phyloP scores from a whole-genome alignment of 2,888 invertebrate genomes.

The Melitaea athalia region DNA sequence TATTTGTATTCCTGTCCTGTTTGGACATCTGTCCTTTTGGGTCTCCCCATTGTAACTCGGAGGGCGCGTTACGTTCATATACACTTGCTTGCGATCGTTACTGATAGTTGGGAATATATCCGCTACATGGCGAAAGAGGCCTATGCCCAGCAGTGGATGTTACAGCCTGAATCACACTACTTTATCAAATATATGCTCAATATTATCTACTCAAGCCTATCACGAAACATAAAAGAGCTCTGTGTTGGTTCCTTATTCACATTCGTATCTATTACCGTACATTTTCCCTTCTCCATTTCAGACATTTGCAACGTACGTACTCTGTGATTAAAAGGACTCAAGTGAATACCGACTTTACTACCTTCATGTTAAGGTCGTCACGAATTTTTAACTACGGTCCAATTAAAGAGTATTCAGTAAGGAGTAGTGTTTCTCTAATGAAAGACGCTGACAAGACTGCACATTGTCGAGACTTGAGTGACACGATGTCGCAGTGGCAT shows the following conservation, averaged over 20 bases:
- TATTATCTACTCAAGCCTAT: slow-evolving; percentile 4
- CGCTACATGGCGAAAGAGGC: too few relatives aligned
- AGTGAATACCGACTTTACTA: slow-evolving; percentile 43
- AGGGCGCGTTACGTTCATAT: too few relatives aligned
- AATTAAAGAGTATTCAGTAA: slow-evolving; percentile 49
- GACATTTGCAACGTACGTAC: slow-evolving; percentile 62
- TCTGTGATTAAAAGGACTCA: slow-evolving; percentile 26
- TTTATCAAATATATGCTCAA: background rate
- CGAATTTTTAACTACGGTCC: slow-evolving; percentile 38
- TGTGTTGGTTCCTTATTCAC: slow-evolving; percentile 50
- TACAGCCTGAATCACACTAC: too few relatives aligned
- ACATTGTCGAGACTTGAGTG: slow-evolving; percentile 49
- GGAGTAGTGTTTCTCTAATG: slow-evolving; percentile 56
- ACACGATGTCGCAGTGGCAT: slow-evolving; percentile 41
- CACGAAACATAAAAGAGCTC: slow-evolving; percentile 14
- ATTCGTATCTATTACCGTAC: slow-evolving; percentile 60
- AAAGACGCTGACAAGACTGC: slow-evolving; percentile 44
- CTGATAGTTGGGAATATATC: too few relatives aligned
- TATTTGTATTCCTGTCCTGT: too few relatives aligned
- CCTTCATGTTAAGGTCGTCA: slow-evolving; percentile 41
- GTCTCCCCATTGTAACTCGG: too few relatives aligned
- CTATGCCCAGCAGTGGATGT: too few relatives aligned
- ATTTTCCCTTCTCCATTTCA: slow-evolving; percentile 50
- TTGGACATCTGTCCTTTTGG: too few relatives aligned
- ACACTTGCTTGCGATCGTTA: too few relatives aligned